A percentile compares a stretch with the other conserved stretches of the same genome.
Evolutionary conservation across 2,113 vertebrate species (phyloP).

Genomic region (Glaucidium brasilianum): DNA sequence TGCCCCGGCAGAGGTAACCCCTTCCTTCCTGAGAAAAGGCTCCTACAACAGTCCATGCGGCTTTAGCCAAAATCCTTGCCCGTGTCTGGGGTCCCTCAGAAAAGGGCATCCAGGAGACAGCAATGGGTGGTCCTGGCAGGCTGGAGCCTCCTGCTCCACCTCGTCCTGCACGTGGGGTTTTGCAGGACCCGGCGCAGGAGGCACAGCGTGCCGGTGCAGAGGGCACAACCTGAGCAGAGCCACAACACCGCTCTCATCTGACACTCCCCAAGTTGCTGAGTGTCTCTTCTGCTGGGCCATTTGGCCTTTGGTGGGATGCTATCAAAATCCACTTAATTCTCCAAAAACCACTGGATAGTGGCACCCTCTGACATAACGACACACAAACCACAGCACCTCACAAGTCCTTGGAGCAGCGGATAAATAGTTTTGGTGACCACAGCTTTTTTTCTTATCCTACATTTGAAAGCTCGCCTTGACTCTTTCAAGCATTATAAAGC

Average conservation of each 20-base stretch:
- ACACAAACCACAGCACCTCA: not conserved
- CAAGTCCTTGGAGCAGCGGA: not conserved
- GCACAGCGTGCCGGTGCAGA: not conserved
- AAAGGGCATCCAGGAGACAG: not conserved
- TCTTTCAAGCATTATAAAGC: not conserved
- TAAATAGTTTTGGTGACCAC: not conserved
- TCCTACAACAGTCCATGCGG: not conserved
- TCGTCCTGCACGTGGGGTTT: not conserved
- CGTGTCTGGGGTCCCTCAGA: fast-evolving
- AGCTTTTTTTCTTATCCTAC: not conserved
- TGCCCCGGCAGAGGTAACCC: fast-evolving
- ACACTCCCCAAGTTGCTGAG: not conserved
- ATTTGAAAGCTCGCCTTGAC: constrained; percentile 10
- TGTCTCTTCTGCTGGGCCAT: not conserved
- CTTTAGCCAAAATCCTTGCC: not conserved
- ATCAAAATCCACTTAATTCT: not conserved
- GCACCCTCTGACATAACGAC: not conserved
- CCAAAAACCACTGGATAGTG: not conserved
- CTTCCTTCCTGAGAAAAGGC: not conserved
- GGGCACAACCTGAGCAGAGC: not conserved
- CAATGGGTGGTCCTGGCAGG: not conserved
- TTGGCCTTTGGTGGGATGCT: not conserved
- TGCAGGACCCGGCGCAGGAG: not conserved
- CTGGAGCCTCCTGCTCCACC: not conserved
- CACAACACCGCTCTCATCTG: not conserved